Conservation (phyloP, 2,888 invertebrate genomes). For the Sminthurinus aureus region DNA sequence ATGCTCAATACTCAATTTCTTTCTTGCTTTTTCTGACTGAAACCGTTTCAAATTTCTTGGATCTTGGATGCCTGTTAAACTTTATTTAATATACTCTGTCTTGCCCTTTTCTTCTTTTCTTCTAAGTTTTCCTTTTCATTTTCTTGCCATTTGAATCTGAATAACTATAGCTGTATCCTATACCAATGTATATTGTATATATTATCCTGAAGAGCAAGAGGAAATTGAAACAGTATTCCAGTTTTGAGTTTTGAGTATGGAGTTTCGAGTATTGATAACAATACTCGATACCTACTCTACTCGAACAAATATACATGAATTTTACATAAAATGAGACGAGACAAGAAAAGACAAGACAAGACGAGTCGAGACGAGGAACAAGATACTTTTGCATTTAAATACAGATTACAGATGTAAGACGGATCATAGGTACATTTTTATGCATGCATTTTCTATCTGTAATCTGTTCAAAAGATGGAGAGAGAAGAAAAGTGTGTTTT, state of each 20-base stretch:
- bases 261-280: slow-evolving; percentile 18
- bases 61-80: neutral
- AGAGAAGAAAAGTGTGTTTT: no score
- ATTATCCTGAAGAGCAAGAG: neutral
- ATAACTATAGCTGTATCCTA: neutral
- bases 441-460: neutral
- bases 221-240: neutral
- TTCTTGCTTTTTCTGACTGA: neutral
- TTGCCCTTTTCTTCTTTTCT: no score
- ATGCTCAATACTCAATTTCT: neutral
- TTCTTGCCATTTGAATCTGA: neutral
- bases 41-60: neutral
- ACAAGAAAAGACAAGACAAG: neutral
- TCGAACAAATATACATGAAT: neutral
- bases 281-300: no score
- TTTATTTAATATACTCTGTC: no score
- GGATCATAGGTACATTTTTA: neutral
- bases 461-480: neutral
- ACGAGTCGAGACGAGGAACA: neutral
- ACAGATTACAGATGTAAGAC: slow-evolving; percentile 6
- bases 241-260: no score
- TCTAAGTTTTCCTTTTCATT: no score
- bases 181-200: no score
- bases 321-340: no score
- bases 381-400: neutral